Evolutionary conservation across 2,113 vertebrate genomes (phyloP), one percentile per base, ranked within the genome.

Genomic region (Ochotona princeps): DNA sequence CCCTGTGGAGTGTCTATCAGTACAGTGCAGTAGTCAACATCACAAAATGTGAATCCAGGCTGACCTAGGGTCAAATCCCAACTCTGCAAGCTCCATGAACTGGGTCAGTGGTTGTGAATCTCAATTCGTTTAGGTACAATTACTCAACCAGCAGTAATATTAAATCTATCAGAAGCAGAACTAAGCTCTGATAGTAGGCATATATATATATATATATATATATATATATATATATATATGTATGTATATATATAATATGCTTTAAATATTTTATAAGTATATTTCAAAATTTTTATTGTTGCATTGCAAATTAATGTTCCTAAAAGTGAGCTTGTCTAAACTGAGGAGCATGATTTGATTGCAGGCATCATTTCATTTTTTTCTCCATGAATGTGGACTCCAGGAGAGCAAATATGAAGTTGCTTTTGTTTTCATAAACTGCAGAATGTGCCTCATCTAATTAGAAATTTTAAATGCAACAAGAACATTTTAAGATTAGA

Each of bases 391-490:
- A 9, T 47, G 2, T 25, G 26, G 61, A 21, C 65, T 73, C 9
- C 30, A 74, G n/a, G 72, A 7, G 17, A 92, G 38, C 26, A 80
- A 54, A 75, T 72, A 66, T 47, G 17, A 83, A 51, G 25, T 82
- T 9, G 7, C 5, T 9, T 79, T 4, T 44, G 5, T 72, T 63
- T 70, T 63, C 76, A 2, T 81, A 28, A 81, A 32, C 47, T 81
- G n/a, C 7, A 70, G 12, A 65, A 49, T 86, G 60, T 49, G 9
- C 7, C 20, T 85, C 8, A 65, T 51, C 30, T 88, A 60, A 82
- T 8, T 70, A 88, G 47, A 80, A 94, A 93, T 86, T 70, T 83
- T n/a, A 90, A 93, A 78, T 66, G 23, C 5, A 66, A 5, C 44
- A 57, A 73, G 30, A 91, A 35, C 7, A 32, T 13, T 26, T 51